Evolutionary conservation across 92 coral and sea anemone species (phyloP).

Genomic region (Muricea muricata): DNA sequence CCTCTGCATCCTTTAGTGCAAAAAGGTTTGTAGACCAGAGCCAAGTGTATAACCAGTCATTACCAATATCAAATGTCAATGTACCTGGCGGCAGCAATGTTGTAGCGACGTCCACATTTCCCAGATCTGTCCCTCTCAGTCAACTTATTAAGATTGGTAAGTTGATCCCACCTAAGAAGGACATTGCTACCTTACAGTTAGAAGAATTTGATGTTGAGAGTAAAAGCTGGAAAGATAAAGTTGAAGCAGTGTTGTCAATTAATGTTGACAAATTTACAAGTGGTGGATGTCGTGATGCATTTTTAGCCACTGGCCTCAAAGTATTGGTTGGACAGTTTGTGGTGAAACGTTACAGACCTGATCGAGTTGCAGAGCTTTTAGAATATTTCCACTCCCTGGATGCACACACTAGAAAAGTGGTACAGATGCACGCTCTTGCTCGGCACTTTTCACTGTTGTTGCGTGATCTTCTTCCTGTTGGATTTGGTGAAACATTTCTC

Average conservation of each 20-base stretch:
- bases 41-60: no score
- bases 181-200: conserved; percentile 47
- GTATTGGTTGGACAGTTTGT: conserved; percentile 6
- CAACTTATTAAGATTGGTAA: conserved; percentile 30
- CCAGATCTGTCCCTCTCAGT: conserved; percentile 37
- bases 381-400: background rate
- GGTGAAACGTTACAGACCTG: background rate
- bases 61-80: background rate
- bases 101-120: background rate
- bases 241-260: background rate
- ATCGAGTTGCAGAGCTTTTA: background rate
- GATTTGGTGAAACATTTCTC: conserved; percentile 1
- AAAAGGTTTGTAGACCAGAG: no score
- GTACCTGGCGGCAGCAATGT: background rate
- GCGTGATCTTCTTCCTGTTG: background rate
- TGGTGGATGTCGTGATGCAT: conserved; percentile 68
- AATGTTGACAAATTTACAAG: conserved; percentile 52
- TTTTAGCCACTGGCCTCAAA: background rate
- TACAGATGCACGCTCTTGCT: conserved; percentile 1
- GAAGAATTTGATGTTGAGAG: conserved; percentile 47
- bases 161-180: conserved; percentile 59
- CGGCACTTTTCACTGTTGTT: background rate
- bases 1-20: no score
- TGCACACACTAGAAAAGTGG: background rate
- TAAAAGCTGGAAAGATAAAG: conserved; percentile 11